Conservation (phyloP, 2,113 vertebrate species). For the Mobula birostris region DNA sequence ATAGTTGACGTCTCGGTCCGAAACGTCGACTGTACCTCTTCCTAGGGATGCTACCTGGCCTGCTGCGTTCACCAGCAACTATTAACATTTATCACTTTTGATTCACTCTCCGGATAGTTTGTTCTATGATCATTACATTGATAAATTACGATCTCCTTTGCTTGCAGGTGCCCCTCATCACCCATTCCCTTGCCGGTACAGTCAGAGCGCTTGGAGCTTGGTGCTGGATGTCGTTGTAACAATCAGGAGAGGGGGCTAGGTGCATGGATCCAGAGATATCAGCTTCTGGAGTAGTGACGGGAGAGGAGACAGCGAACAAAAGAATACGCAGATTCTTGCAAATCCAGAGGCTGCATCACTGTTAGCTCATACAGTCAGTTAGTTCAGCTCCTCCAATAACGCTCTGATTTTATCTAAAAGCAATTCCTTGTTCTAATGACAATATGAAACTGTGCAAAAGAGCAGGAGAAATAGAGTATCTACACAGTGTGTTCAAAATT, state of each 20-base stretch:
- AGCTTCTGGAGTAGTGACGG: not conserved
- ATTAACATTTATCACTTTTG: too few species aligned
- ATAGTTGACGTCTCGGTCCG: too few species aligned
- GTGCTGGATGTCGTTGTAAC: not conserved
- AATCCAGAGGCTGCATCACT: not conserved
- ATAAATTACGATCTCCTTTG: too few species aligned
- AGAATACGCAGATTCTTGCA: not conserved
- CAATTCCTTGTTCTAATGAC: not conserved
- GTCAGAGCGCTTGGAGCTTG: not conserved
- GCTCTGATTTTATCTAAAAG: not conserved
- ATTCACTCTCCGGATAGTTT: too few species aligned
- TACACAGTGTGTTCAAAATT: not conserved
- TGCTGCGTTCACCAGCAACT: too few species aligned
- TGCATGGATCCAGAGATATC: not conserved
- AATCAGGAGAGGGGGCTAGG: not conserved
- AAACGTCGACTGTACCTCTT: too few species aligned
- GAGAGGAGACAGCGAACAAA: not conserved
- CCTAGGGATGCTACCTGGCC: too few species aligned
- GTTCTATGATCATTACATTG: too few species aligned
- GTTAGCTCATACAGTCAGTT: not conserved
- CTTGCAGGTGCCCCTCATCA: not conserved
- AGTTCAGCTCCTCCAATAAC: not conserved
- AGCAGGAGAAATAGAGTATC: not conserved
- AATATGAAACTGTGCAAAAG: not conserved
- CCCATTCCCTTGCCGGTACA: not conserved